Evolutionary conservation across 2,113 vertebrate genomes (phyloP).

Genomic region (Melanocharis versteri): DNA sequence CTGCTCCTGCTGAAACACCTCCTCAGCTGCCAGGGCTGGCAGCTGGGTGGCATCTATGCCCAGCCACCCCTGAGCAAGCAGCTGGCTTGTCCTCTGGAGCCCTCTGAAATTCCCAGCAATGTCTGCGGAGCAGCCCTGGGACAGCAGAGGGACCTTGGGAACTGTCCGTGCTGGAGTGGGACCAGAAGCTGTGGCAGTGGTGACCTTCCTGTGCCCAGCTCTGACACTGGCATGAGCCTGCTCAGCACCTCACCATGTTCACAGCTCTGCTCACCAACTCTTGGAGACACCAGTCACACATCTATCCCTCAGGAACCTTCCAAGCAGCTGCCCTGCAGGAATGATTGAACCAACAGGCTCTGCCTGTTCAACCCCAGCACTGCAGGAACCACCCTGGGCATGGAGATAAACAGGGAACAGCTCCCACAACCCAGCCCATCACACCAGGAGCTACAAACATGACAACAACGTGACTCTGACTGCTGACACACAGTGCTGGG

Average conservation of each 20-base stretch:
- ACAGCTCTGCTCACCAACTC: neutral
- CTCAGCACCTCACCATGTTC: fast-evolving
- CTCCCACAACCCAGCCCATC: neutral
- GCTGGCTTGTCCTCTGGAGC: neutral
- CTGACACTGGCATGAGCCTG: fast-evolving
- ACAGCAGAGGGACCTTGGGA: neutral
- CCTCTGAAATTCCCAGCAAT: neutral
- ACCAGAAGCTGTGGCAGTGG: neutral
- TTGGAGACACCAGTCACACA: neutral
- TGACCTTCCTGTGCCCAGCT: fast-evolving
- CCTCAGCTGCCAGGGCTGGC: neutral
- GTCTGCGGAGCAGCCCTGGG: neutral
- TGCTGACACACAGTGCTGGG: neutral
- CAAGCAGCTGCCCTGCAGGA: neutral
- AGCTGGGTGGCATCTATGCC: neutral
- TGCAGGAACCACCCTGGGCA: neutral
- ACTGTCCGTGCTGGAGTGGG: neutral
- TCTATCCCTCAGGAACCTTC: neutral
- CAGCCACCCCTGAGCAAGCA: neutral
- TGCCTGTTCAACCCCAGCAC: neutral
- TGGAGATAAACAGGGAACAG: fast-evolving
- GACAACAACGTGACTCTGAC: neutral
- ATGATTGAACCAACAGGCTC: neutral
- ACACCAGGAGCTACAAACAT: neutral
- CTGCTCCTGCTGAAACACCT: neutral